Evolutionary conservation across 92 coral and sea anemone genomes (phyloP), one percentile per base, ranked within the genome.

Genomic region (Chrysogorgia sp.): DNA sequence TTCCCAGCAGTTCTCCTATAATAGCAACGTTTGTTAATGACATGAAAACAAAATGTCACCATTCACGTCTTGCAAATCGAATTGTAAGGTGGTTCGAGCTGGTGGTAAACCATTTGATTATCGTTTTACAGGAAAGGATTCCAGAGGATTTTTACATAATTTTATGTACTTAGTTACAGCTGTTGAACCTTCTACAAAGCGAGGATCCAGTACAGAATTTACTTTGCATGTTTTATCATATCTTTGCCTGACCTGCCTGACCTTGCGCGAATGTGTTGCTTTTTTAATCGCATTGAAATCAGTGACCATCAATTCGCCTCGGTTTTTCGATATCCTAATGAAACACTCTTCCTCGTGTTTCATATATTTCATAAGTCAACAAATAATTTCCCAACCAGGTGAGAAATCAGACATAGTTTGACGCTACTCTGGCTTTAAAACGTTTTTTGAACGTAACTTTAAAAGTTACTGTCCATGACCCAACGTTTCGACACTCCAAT

Each of bases 1-100:
- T 67, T 35, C 34, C 57, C 15, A 29, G 22, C 17, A 67, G 23
- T 37, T 67, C 75, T 21, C 57, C 75, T 6, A n/a, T 67, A n/a
- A n/a, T n/a, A n/a, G 75, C 75, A 7, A 40, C 9, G n/a, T 67
- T 32, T 43, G 40, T 67, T 19, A 20, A 20, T 40, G 57, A n/a
- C 3, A 67, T 67, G 53, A 67, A 7, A 26, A 37, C 56, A 10
- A 67, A 67, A 67, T 67, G 75, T 28, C 49, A 28, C 57, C 56
- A 35, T 67, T 40, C 56, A 15, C 57, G 75, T 13, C 74, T 67
- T 40, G 75, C 75, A 8, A 67, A 45, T 10, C 43, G 34, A 67
- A 67, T 67, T 43, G 57, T 67, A 7, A 67, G 34, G 47, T 67
- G 82, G 82, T 77, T 77, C 40, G 74, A 57, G 65, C 19, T 45